phyloP scores from a whole-genome alignment of 2,888 invertebrate genomes.

The Lamellibrachia satsuma region DNA sequence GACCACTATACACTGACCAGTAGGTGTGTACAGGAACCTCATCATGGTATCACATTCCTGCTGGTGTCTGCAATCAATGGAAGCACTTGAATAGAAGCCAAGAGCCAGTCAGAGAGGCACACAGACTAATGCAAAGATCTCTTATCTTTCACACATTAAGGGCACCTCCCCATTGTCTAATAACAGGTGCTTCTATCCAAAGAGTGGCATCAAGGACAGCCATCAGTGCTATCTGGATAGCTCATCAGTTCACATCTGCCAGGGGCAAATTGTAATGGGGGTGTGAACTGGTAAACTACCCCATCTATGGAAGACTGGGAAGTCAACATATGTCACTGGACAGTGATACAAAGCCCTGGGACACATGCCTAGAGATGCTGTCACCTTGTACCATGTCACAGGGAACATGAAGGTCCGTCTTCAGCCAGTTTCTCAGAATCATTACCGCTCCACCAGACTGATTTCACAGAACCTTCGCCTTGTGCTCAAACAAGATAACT shows the following conservation, averaged over 20 bases:
- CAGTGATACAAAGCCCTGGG: too few relatives aligned
- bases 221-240: neutral
- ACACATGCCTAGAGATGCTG: too few relatives aligned
- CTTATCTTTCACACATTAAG: neutral
- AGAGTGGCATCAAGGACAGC: neutral
- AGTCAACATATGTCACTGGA: too few relatives aligned
- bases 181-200: neutral
- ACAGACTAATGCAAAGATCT: neutral
- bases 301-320: too few relatives aligned
- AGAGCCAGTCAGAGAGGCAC: neutral
- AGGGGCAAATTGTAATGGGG: neutral
- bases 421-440: neutral
- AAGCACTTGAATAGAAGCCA: neutral
- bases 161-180: neutral
- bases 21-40: neutral
- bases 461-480: neutral
- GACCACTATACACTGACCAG: constrained; percentile 1
- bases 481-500: constrained; percentile 12
- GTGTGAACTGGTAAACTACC: neutral
- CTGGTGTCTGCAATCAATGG: neutral
- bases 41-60: neutral
- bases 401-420: neutral
- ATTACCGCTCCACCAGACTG: neutral
- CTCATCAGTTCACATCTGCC: neutral
- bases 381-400: too few relatives aligned